phyloP scores from a whole-genome alignment of 2,888 invertebrate species.

The Fragum fragum region DNA sequence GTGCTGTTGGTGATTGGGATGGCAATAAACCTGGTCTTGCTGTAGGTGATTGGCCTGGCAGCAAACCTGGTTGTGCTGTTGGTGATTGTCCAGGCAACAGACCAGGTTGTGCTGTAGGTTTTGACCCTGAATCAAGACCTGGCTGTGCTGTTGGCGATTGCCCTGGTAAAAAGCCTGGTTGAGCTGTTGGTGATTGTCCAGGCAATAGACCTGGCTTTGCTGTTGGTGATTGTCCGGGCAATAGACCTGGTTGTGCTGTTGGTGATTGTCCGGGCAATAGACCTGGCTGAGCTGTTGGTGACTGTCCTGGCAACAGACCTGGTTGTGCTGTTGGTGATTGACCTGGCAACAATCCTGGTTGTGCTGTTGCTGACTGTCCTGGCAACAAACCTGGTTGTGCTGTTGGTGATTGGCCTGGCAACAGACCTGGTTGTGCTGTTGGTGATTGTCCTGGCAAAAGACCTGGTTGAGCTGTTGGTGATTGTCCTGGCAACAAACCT shows the following conservation, averaged over 20 bases:
- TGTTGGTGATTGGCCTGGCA: conserved; percentile 51
- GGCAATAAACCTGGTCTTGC: conserved; percentile 33
- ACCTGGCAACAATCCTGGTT: conserved; percentile 41
- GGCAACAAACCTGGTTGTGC: conserved; percentile 41
- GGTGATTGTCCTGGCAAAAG: conserved; percentile 44
- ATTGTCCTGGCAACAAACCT: conserved; percentile 37
- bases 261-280: conserved; percentile 21
- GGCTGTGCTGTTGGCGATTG: conserved; percentile 56
- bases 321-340: conserved; percentile 56
- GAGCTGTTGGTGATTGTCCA: conserved; percentile 58
- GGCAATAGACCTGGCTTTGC: conserved; percentile 48
- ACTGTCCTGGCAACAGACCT: conserved; percentile 37
- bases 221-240: conserved; percentile 51
- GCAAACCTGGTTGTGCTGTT: conserved; percentile 36
- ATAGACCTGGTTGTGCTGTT: conserved; percentile 52
- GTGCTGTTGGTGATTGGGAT: conserved; percentile 30
- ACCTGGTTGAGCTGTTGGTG: conserved; percentile 59
- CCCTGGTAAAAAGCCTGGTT: conserved; percentile 40
- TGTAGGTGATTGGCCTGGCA: conserved; percentile 48
- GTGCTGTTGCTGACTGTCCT: conserved; percentile 53
- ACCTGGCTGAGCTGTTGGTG: conserved; percentile 60
- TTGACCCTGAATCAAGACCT: conserved; percentile 29
- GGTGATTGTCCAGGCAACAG: conserved; percentile 46
- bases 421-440: conserved; percentile 52
- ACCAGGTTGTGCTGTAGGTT: conserved; percentile 60